phyloP scores from a whole-genome alignment of 37 sponge, comb jelly and placozoan species.

The Halichondria panicea region DNA sequence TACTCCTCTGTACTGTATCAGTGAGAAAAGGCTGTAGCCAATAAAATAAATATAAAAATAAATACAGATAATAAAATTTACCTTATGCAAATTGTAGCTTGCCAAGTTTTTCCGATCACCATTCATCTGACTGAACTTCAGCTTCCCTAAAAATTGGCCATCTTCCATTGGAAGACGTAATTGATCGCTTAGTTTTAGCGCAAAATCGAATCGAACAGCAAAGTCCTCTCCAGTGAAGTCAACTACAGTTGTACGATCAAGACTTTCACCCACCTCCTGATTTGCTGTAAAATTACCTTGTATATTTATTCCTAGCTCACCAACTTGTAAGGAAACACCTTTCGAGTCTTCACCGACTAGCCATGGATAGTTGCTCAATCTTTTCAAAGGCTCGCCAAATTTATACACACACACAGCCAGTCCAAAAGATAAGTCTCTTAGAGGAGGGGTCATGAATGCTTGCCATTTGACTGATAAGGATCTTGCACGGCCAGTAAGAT shows the following conservation, averaged over 20 bases:
- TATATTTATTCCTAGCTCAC: conserved; percentile 18
- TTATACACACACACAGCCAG: conserved; percentile 49
- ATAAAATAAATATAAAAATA: background rate
- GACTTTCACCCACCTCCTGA: conserved; percentile 13
- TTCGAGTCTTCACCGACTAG: conserved; percentile 40
- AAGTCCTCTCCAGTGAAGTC: conserved; percentile 57
- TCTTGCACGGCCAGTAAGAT: background rate
- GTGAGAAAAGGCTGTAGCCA: background rate
- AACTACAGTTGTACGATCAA: background rate
- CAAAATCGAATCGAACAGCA: conserved; percentile 41
- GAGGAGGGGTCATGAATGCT: conserved; percentile 57
- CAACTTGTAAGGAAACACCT: conserved; percentile 21
- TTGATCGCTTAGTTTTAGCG: conserved; percentile 20
- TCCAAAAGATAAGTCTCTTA: conserved; percentile 6
- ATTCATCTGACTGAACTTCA: conserved; percentile 23
- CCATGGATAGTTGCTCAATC: conserved; percentile 52
- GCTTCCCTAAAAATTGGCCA: conserved; percentile 47
- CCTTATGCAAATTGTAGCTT: too few species aligned
- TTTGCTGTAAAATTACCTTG: conserved; percentile 36
- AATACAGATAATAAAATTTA: background rate
- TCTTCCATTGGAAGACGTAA: conserved; percentile 28
- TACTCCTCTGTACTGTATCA: background rate
- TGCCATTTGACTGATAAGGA: conserved; percentile 38
- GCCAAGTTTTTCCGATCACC: too few species aligned
- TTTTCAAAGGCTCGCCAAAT: conserved; percentile 53